Conservation (phyloP, 1,140 invertebrate species). For the Notospermus geniculatus region DNA sequence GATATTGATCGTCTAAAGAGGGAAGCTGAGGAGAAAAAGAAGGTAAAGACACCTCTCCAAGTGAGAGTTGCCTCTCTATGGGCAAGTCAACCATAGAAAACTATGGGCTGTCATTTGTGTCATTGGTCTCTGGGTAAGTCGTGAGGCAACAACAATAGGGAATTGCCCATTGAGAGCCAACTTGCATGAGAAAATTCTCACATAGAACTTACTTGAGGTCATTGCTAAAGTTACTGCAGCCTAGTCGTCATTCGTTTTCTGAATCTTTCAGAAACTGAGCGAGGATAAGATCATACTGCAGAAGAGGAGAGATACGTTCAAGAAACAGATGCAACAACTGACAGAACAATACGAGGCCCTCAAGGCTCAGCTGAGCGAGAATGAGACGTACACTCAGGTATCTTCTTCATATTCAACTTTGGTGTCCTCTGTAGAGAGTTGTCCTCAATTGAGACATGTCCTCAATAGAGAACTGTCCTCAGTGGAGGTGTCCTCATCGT, state of each 20-base stretch:
- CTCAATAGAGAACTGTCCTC: too few species aligned
- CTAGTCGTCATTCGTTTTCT: background rate
- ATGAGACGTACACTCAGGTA: conserved; percentile 65
- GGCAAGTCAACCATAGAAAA: too few species aligned
- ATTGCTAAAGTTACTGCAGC: background rate
- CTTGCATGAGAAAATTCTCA: too few species aligned
- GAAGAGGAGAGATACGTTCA: conserved; percentile 45
- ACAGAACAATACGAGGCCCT: conserved; percentile 53
- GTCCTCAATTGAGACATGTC: too few species aligned
- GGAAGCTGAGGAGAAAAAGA: conserved; percentile 57
- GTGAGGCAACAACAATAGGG: too few species aligned
- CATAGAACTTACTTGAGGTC: background rate
- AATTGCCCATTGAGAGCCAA: too few species aligned
- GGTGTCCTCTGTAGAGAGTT: too few species aligned
- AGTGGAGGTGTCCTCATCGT: too few species aligned
- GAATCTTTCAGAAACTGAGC: conserved; percentile 47
- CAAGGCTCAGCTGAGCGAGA: conserved; percentile 65
- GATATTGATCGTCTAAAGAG: conserved; percentile 58
- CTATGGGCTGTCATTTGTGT: too few species aligned
- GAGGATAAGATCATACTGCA: conserved; percentile 53
- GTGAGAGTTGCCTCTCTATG: too few species aligned
- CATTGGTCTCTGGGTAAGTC: too few species aligned
- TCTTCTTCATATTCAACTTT: too few species aligned
- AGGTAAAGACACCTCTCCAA: conserved; percentile 28
- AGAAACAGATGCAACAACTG: conserved; percentile 49